Base-by-base conservation (phyloP, 2,888 invertebrate genomes). In the Pantelozetes paolii region DNA sequence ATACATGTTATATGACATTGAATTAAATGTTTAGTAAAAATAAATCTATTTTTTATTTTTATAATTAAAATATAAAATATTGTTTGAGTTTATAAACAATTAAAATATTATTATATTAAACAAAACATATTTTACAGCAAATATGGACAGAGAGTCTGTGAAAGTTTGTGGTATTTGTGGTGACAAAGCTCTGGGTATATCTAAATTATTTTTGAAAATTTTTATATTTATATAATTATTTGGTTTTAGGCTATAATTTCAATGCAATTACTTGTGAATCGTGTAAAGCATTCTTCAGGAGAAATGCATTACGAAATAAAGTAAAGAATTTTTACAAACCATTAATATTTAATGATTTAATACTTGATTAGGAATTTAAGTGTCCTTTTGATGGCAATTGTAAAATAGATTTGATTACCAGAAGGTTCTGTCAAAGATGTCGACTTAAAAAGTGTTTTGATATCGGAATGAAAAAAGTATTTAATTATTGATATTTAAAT, bases 181-280 rank as follows among this genome's bases (percentile, higher is more conserved):
- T 32, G 74, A 74, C 50, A 70, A 62, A 74, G 74, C 74, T 40
- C 62, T 71, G 26, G 74, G 74, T 74, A 74, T 50, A 20, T 48
- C 20, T 50, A 71, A 48, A n/a, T 71, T 3, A 67, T 2, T 64
- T 64, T 64, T 36, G 36, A 1, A 28, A 9, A 28, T 36, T 64
- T 13, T 26, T 18, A 15, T 45, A 59, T 30, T 59, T 18, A 57
- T 15, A 59, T 18, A 48, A 48, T 48, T 9, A 5, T 9, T 48
- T n/a, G 8, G 1, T 59, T 59, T 20, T 15, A 74, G 74, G 74
- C 42, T 94, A 91, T 83, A 96, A 96, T 84, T 96, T 96, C 81
- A 95, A 94, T 83, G 95, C 95, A 1, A 89, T 96, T 75, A 93
- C 95, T 2, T 97, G 94, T 81, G 96, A 97, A 83, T 95, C 94